phyloP scores from a whole-genome alignment of 2,888 invertebrate species.

The Troides oblongomaculatus region DNA sequence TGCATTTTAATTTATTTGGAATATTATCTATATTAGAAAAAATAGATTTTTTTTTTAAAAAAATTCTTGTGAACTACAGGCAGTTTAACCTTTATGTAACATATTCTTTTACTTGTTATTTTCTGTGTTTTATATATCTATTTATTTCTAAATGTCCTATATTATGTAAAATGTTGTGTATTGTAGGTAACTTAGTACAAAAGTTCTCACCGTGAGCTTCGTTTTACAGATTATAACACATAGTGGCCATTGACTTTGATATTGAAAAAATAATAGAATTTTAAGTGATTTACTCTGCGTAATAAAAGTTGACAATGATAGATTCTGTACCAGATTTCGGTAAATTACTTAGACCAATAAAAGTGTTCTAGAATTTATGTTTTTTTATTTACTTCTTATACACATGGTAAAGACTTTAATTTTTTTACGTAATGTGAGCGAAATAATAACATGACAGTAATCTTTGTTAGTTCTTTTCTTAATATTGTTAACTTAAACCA shows the following conservation, averaged over 20 bases:
- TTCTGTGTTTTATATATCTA: slow-evolving; percentile 56
- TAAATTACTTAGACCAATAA: slow-evolving; percentile 73
- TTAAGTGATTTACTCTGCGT: slow-evolving; percentile 64
- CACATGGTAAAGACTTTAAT: too few species aligned
- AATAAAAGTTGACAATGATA: slow-evolving; percentile 57
- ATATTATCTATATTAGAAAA: too few species aligned
- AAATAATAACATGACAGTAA: too few species aligned
- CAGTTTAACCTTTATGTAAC: too few species aligned
- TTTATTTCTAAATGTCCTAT: neutral
- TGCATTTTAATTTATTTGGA: too few species aligned
- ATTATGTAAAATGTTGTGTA: slow-evolving; percentile 22
- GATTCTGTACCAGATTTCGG: slow-evolving; percentile 62
- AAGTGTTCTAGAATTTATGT: slow-evolving; percentile 65
- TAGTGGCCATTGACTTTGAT: slow-evolving; percentile 74
- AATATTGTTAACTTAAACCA: too few species aligned
- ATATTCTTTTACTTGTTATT: slow-evolving; percentile 56
- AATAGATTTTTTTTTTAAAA: too few species aligned
- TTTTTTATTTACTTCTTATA: slow-evolving; percentile 29
- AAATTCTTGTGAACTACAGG: too few species aligned
- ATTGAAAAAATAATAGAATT: slow-evolving; percentile 58
- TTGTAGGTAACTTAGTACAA: slow-evolving; percentile 59
- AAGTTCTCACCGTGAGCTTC: slow-evolving; percentile 56
- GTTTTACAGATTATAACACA: slow-evolving; percentile 58
- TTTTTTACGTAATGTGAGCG: too few species aligned
- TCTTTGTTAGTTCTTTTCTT: too few species aligned